phyloP scores from a whole-genome alignment of 2,113 vertebrate species.

The Ceuthmochares aereus region DNA sequence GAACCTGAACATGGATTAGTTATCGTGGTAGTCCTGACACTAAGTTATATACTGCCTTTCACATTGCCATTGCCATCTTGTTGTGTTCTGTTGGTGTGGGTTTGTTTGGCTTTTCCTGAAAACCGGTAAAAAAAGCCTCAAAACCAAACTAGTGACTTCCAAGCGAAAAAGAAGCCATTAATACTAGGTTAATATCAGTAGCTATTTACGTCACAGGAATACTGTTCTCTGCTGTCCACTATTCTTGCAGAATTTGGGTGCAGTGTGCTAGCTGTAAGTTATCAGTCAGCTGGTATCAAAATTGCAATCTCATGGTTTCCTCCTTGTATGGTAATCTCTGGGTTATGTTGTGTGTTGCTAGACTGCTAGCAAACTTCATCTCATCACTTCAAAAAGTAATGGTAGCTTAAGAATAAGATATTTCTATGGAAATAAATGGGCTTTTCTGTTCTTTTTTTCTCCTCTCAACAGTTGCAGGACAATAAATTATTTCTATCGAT shows the following conservation, averaged over 20 bases:
- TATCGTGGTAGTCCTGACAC: background rate
- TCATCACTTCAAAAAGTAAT: background rate
- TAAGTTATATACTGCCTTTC: background rate
- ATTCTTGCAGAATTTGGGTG: background rate
- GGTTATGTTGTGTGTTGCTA: background rate
- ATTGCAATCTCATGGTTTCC: background rate
- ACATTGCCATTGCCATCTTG: background rate
- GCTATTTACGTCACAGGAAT: background rate
- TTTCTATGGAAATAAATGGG: background rate
- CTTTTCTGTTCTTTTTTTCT: background rate
- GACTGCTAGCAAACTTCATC: background rate
- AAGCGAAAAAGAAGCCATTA: background rate
- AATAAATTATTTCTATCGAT: conserved; percentile 94
- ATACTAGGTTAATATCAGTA: background rate
- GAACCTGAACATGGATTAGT: background rate
- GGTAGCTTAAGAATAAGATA: background rate
- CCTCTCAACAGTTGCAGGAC: conserved; percentile 88
- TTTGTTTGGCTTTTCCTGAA: no score
- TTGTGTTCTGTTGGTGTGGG: background rate
- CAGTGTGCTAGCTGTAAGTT: background rate
- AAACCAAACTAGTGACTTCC: background rate
- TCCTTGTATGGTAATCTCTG: background rate
- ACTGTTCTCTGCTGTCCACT: background rate
- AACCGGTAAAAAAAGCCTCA: no score
- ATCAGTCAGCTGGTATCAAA: background rate